Base-by-base conservation (phyloP, 2,797 vertebrate genomes). In the Tympanoctomys barrerae region DNA sequence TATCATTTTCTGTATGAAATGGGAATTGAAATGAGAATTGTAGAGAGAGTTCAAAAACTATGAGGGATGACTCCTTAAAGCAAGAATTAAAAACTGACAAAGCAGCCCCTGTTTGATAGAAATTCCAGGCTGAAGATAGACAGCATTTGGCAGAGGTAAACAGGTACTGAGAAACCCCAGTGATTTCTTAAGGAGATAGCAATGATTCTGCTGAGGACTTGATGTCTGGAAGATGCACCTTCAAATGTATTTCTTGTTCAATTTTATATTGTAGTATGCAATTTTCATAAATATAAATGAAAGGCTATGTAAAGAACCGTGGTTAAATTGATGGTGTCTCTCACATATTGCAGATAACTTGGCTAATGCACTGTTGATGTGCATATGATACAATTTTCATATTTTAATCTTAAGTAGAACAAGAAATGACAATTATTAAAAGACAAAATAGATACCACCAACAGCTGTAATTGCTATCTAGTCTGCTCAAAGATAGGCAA, bases 381-480 rank as follows among this genome's bases (percentile, higher is more conserved):
- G 90, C 97, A 98, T 2, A 1, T 98, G 98, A 96, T 97, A 97
- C 97, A 98, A 98, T 98, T 98, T 98, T 98, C 98, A 98, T 98
- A 98, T 98, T 98, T 99, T 98, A 98, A 98, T 98, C 98, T 98
- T 98, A 98, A 99, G 97, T 97, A 98, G 98, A 98, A 97, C 97
- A 86, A 98, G 97, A 98, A 98, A 98, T 98, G 98, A 98, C 98
- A 99, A 98, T 98, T 98, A 98, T 96, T 97, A 98, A 98, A 98
- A 98, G 98, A 98, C 97, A 98, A 98, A 99, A 98, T 98, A 98
- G 98, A 98, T 98, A 97, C 97, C 98, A 97, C 98, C 98, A 98
- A 97, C 98, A 97, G 98, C 98, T 98, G 98, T 98, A 98, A 98
- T 99, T 98, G 98, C 98, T 97, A 97, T 96, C 97, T 89, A 70